These are phyloP conservation scores for Blennius ocellaris DNA, from an alignment of 2,113 vertebrate species.

Conservation along the genomic window DNA sequence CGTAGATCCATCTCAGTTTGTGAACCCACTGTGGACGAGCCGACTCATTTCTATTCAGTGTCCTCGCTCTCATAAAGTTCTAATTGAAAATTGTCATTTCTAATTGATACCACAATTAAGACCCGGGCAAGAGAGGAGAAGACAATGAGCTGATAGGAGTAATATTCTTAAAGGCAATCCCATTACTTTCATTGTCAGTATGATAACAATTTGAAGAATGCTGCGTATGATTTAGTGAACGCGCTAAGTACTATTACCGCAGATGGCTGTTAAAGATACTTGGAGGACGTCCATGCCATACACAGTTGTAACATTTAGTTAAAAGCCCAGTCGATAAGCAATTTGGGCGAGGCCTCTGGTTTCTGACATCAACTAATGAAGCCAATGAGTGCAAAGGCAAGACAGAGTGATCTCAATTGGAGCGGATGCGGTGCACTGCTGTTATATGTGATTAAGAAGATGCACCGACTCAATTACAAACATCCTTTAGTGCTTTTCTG, in stretches of 20 bases:
- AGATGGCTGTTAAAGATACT: slow-evolving; percentile 62
- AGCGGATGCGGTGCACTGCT: slow-evolving; percentile 21
- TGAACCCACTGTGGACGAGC: slow-evolving; percentile 7
- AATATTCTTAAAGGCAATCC: slow-evolving; percentile 52
- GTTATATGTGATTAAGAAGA: slow-evolving; percentile 61
- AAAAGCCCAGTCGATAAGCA: slow-evolving; percentile 76
- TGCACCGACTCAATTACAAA: slow-evolving; percentile 53
- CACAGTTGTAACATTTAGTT: slow-evolving; percentile 66
- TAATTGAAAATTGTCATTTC: slow-evolving; percentile 61
- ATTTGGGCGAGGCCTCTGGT: slow-evolving; percentile 58
- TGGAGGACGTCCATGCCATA: slow-evolving; percentile 62
- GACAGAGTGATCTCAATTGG: slow-evolving; percentile 41
- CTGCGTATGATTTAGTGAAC: slow-evolving; percentile 56
- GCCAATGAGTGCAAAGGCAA: slow-evolving; percentile 63
- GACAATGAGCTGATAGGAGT: slow-evolving; percentile 47
- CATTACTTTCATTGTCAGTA: slow-evolving; percentile 59
- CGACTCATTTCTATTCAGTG: slow-evolving; percentile 26
- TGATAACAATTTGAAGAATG: slow-evolving; percentile 51
- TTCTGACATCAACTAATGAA: slow-evolving; percentile 73
- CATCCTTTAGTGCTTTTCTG: slow-evolving; percentile 20
- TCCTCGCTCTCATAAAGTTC: slow-evolving; percentile 47
- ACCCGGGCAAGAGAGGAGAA: slow-evolving; percentile 30
- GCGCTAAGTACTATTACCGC: slow-evolving; percentile 40
- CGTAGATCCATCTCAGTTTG: slow-evolving; percentile 15
- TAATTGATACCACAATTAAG: slow-evolving; percentile 64